Base-by-base conservation (phyloP, 2,888 invertebrate species). In the Eremobia ochroleuca region DNA sequence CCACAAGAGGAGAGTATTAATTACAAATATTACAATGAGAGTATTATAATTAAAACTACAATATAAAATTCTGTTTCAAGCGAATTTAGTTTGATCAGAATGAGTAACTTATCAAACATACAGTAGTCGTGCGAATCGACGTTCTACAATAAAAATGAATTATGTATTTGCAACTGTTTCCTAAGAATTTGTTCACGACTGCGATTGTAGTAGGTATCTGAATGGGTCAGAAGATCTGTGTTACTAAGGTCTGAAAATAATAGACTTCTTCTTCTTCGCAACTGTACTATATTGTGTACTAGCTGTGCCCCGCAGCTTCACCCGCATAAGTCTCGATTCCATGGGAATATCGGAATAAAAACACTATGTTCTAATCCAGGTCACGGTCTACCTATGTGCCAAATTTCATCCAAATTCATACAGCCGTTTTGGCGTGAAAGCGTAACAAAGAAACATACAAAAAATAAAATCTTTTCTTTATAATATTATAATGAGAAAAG, bases 141-240 rank as follows among this genome's bases (percentile, higher is more conserved):
- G 70, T 8, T 58, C 25, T n/a, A 28, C 31, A 69, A 69, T 69
- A n/a, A 40, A 64, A 43, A 58, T 9, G 0, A 71, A 34, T 58
- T 2, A 58, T 21, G 9, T 46, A 58, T 71, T 71, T 34, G n/a
- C 34, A 74, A 72, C 18, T 4, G 5, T 59, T 73, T 37, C 28
- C 11, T 61, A 43, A 21, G 2, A 37, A 25, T 59, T 37, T 28
- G 18, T 11, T 46, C n/a, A 28, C 2, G 18, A 65, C 8, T 65
- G 21, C n/a, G n/a, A 65, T 71, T 46, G 46, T 37, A n/a, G 11
- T n/a, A n/a, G 6, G 4, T n/a, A 25, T 6, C 13, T 70, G 21
- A 66, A 37, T 49, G 15, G 28, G 9, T 67, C n/a, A 52, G n/a
- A 18, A 18, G 34, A 49, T 49, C 25, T 31, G 25, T 49, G n/a